A percentile compares a stretch with the other conserved stretches of the same genome.
Conservation (phyloP, 2,888 invertebrate genomes). For the Erynnis tages region DNA sequence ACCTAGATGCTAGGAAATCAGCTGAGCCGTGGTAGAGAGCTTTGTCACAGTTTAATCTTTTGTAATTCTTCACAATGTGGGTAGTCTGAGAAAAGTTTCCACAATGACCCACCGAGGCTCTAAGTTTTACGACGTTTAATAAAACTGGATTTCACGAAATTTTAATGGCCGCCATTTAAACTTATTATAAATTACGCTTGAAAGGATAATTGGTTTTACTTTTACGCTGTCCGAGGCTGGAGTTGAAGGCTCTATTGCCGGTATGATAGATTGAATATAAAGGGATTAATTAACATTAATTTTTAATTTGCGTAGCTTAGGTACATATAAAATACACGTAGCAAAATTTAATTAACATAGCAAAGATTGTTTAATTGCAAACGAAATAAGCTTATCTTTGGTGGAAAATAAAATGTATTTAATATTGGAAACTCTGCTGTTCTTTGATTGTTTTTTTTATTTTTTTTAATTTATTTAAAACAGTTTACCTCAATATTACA, state of each 20-base stretch:
- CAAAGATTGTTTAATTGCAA: too few relatives aligned
- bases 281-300: too few relatives aligned
- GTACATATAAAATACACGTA: too few relatives aligned
- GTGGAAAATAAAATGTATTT: too few relatives aligned
- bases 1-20: neutral
- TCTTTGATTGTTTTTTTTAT: too few relatives aligned
- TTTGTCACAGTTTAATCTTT: conserved; percentile 11
- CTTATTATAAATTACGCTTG: conserved; percentile 14
- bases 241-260: conserved; percentile 6
- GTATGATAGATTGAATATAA: too few relatives aligned
- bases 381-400: too few relatives aligned
- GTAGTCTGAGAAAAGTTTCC: conserved; percentile 8
- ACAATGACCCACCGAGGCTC: conserved; percentile 8
- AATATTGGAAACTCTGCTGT: too few relatives aligned
- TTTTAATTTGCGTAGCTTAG: too few relatives aligned
- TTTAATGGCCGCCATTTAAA: conserved; percentile 13
- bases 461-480: too few relatives aligned
- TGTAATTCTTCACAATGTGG: conserved; percentile 5
- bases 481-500: too few relatives aligned
- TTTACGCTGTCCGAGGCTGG: neutral
- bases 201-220: conserved; percentile 16
- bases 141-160: conserved; percentile 17
- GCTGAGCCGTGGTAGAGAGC: neutral
- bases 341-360: too few relatives aligned
- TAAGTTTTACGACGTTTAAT: conserved; percentile 20